Evolutionary conservation across 2,797 vertebrate genomes (phyloP).

Genomic region (Vespertilio murinus): DNA sequence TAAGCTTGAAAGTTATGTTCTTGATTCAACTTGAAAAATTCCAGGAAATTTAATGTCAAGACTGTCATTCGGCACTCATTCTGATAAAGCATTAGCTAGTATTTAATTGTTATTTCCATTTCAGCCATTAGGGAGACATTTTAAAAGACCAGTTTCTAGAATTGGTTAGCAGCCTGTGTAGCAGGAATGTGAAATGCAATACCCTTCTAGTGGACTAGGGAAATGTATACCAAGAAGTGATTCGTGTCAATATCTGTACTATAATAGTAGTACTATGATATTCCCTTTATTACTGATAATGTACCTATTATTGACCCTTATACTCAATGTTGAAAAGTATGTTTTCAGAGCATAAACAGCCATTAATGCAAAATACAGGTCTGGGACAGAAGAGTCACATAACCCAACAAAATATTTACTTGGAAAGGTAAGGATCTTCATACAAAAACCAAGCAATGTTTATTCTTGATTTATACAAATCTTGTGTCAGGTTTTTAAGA

Average conservation of each 20-base stretch:
- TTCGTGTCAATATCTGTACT: neutral
- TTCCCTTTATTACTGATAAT: neutral
- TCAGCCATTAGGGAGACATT: slow-evolving; percentile 11
- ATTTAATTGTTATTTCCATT: slow-evolving; percentile 64
- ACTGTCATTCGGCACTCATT: slow-evolving; percentile 58
- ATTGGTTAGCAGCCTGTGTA: neutral
- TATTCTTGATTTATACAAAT: slow-evolving; percentile 46
- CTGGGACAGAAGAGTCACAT: neutral
- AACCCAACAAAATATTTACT: slow-evolving; percentile 5
- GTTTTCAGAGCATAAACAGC: slow-evolving; percentile 31
- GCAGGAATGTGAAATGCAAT: neutral
- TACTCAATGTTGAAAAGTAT: neutral
- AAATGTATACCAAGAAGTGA: neutral
- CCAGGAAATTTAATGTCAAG: slow-evolving; percentile 71
- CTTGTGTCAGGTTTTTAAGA: slow-evolving; percentile 31
- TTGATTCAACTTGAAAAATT: slow-evolving; percentile 66
- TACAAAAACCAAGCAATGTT: neutral
- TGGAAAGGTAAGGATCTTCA: neutral
- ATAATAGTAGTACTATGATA: neutral
- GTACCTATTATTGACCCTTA: slow-evolving; percentile 15
- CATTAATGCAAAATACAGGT: slow-evolving; percentile 24
- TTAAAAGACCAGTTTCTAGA: slow-evolving; percentile 24
- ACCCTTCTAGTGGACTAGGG: neutral
- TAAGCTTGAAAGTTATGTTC: slow-evolving; percentile 61
- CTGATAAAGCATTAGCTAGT: slow-evolving; percentile 50